Evolutionary conservation across 2,113 vertebrate species (phyloP), one percentile per base, ranked within the genome.

Genomic region (Grammomys dolichurus): DNA sequence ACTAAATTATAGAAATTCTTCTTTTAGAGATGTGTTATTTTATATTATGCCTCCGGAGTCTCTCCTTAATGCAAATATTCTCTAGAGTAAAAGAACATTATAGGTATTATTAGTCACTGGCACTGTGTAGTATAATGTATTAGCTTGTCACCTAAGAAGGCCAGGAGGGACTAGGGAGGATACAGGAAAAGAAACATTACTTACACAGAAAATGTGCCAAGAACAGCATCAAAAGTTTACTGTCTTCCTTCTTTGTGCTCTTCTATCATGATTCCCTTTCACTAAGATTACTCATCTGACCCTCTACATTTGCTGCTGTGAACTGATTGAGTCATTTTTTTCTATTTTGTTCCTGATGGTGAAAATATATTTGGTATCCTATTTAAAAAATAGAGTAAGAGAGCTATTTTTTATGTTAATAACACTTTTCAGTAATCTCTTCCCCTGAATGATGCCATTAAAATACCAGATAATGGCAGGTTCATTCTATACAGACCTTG

Each of bases 91-190:
- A 19, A 93, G 12, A 88, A 78, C 40, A 94, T 86, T 92, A 92
- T 96, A 91, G 51, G 17, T 94, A 87, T 90, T 97, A 77, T 96
- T 96, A 96, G 86, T 95, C 91, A 95, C 65, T 69, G 56, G 86
- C 43, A 94, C 82, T 78, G 7, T 87, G 31, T 75, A 48, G 12
- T 95, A 91, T 94, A 91, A 95, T 75, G 43, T 86, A 97, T 96
- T 58, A 97, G n/a, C 60, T 72, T 96, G 91, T 94, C 91, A 97
- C 56, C 87, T 96, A 94, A 67, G 67, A 95, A 95, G 78, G 46
- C 73, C 86, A 93, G 43, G 43, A 93, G 31, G 36, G 33, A 78
- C 16, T 73, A 95, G 60, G 24, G 36, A 93, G 28, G 22, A 43
- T 65, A 80, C 17, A 70, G 58, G 54, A 93, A 95, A 75, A 89